A percentile compares a stretch with the other conserved stretches of the same genome.
Conservation (phyloP, 2,797 vertebrate genomes). For the Limnodromus scolopaceus region DNA sequence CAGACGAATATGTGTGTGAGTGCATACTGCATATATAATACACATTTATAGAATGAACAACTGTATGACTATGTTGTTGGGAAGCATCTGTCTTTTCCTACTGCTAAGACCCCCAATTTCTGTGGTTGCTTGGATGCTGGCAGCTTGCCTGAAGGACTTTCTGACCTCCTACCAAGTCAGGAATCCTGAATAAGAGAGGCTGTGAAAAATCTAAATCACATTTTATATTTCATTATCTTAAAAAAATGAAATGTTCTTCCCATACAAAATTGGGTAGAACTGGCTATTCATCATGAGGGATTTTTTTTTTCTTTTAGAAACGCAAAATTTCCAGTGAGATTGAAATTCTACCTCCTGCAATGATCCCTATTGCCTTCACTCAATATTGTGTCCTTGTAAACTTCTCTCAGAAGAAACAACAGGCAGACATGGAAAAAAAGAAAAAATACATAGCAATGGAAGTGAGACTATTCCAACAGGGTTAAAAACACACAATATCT, state of each 20-base stretch:
- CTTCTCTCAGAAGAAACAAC: not conserved
- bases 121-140: not conserved
- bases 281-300: not conserved
- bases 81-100: not conserved
- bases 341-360: not conserved
- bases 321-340: not conserved
- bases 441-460: not conserved
- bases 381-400: not conserved
- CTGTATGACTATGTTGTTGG: not conserved
- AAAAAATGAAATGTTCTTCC: not conserved
- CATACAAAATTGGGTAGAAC: not conserved
- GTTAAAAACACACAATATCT: not conserved
- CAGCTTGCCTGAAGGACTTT: not conserved
- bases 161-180: not conserved
- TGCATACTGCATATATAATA: not conserved
- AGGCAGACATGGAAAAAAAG: not conserved
- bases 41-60: not conserved
- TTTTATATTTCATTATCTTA: not conserved
- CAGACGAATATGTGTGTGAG: rapidly evolving
- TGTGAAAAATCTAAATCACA: not conserved
- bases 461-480: not conserved
- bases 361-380: not conserved
- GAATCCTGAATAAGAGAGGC: not conserved
- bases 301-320: not conserved
- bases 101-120: rapidly evolving